Evolutionary conservation across 2,797 vertebrate genomes (phyloP), one percentile per base, ranked within the genome.

Genomic region (Pipistrellus pipistrellus): DNA sequence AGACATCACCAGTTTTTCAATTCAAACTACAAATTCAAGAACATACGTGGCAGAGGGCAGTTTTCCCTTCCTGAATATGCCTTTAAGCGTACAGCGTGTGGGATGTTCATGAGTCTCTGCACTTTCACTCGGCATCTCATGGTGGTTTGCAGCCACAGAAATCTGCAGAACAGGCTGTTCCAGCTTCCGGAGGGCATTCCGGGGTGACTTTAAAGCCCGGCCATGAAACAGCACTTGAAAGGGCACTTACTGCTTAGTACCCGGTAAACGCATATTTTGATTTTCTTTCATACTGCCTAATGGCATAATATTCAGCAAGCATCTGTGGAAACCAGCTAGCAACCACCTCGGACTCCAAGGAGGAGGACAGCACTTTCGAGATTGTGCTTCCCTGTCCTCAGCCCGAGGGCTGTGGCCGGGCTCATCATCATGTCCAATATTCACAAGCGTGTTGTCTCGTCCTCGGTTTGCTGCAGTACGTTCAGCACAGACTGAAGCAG

Each of bases 281-380:
- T 98, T 98, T 98, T 97, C 96, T 98, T 98, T 98, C 97, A 93
- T 95, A 98, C 96, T 98, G 98, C 97, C 98, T 98, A 98, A 98
- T 97, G 97, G 97, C 98, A 98, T 97, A 98, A 98, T 97, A 98
- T 97, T 97, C 96, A 95, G 97, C 91, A 97, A 98, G 97, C 95
- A 97, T 96, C 96, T 97, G 97, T 94, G 97, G 97, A 97, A 98
- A 97, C 88, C 96, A 93, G 92, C 96, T 97, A 97, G 97, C 97
- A 98, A 98, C 97, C 98, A 98, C 98, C 98, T 96, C 97, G 97
- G 97, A 97, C 97, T 97, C 95, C 97, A 98, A 93, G 86, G 84
- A 98, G 97, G 96, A 97, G 96, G 88, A 76, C 95, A 86, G 96
- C 89, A 68, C 85, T 97, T 93, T 94, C 96, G 89, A 94, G 97